A percentile compares a stretch with the other conserved stretches of the same genome.
Conservation (phyloP, 2,888 invertebrate species). For the Thysanoteuthis rhombus region DNA sequence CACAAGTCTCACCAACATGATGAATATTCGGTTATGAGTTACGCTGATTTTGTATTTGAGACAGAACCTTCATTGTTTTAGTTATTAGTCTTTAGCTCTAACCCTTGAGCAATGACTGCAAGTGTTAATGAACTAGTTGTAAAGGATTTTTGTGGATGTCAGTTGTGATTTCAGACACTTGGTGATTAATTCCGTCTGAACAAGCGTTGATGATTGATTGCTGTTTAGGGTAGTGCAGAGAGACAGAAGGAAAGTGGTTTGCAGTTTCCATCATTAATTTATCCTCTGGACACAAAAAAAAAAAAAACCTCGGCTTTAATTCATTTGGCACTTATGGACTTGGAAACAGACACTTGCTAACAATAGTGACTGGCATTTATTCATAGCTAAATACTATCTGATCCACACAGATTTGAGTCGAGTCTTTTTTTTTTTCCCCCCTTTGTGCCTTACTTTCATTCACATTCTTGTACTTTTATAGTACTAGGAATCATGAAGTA, state of each 20-base stretch:
- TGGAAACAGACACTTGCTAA: no score
- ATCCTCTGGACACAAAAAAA: neutral
- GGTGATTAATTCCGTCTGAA: neutral
- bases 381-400: no score
- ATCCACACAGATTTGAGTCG: no score
- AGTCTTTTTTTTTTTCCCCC: no score
- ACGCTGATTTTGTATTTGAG: neutral
- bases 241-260: neutral
- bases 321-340: no score
- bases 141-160: neutral
- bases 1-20: no score
- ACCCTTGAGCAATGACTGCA: no score
- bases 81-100: neutral
- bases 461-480: no score
- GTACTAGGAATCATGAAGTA: no score
- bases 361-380: no score
- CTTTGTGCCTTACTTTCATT: no score
- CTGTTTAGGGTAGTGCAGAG: neutral
- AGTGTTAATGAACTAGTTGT: neutral
- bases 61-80: no score
- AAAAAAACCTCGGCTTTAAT: neutral
- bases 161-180: neutral
- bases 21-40: neutral
- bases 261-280: neutral
- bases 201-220: neutral